A percentile compares a stretch with the other conserved stretches of the same genome.
phyloP scores from a whole-genome alignment of 2,113 vertebrate genomes.

The Pipa parva region DNA sequence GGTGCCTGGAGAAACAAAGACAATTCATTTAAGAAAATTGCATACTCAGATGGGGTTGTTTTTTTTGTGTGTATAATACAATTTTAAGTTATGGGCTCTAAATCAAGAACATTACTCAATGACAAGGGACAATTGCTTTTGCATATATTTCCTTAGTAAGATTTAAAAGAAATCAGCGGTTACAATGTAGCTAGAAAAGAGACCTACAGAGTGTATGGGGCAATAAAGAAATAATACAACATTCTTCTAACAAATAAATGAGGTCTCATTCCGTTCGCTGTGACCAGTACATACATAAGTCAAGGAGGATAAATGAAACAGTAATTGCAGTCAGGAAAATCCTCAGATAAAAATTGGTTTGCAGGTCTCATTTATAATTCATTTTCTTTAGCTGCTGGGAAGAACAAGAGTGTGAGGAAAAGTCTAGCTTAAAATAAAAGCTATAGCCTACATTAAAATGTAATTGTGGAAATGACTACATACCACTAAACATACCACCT shows the following conservation, averaged over 20 bases:
- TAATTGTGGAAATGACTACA: neutral
- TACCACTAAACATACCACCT: too few relatives aligned
- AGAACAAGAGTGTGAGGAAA: constrained; percentile 1
- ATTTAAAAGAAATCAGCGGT: too few relatives aligned
- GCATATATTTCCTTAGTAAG: too few relatives aligned
- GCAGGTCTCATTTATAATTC: constrained; percentile 35
- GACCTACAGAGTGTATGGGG: too few relatives aligned
- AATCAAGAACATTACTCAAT: neutral
- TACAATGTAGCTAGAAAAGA: too few relatives aligned
- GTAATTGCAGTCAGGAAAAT: constrained; percentile 11
- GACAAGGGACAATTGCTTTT: constrained; percentile 5
- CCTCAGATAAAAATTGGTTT: constrained; percentile 19
- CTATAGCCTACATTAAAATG: neutral
- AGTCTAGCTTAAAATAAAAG: neutral
- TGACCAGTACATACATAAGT: too few relatives aligned
- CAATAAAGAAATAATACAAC: too few relatives aligned
- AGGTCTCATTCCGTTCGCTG: too few relatives aligned
- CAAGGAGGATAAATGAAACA: constrained; percentile 6
- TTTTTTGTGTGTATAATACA: constrained; percentile 25
- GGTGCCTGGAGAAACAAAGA: neutral
- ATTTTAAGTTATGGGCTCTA: neutral
- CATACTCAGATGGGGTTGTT: too few relatives aligned
- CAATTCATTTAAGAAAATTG: too few relatives aligned
- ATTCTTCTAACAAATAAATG: neutral
- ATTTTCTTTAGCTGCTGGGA: constrained; percentile 30